Evolutionary conservation across 2,888 invertebrate species (phyloP), one percentile per base, ranked within the genome.

Genomic region (Tyria jacobaeae): DNA sequence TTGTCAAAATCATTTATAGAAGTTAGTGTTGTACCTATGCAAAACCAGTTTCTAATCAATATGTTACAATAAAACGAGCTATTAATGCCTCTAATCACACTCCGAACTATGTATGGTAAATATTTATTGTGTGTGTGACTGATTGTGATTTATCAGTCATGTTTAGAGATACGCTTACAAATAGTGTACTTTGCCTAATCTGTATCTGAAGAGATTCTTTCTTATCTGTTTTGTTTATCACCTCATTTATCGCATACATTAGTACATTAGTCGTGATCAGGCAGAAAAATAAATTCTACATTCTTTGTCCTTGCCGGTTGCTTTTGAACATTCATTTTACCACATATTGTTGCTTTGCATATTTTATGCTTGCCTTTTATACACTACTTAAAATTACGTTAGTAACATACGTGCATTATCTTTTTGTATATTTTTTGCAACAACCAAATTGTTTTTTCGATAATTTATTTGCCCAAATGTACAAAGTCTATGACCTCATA

Each of bases 401-500:
- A 41, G 10, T 17, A 44, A 21, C 21, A 10, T 12, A 44, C 12
- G 10, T 21, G 3, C 44, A 21, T 17, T 17, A 44, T 44, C 10
- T 44, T 17, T 41, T 44, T 21, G 21, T 21, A 44, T 12, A 3
- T 17, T 41, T 9, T 55, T 37, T 2, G 31, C 24, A 52, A 14
- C 12, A 17, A 35, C 10, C 24, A 2, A 5, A 25, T 44, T 52
- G 34, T 24, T 60, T 55, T 39, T 64, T 12, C 17, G 6, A n/a
- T 54, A 24, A 41, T 25, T 49, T 68, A 55, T 68, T 64, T 66
- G 17, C 63, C 59, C 70, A 53, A 53, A 35, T 50, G 37, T 15
- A 34, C 37, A 31, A 54, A 53, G 70, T 62, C 68, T 31, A 50
- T 65, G 66, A 71, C 66, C 60, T 52, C 25, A 27, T 54, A 71